Conservation (phyloP, 2,797 vertebrate species). For the Trachops cirrhosus region DNA sequence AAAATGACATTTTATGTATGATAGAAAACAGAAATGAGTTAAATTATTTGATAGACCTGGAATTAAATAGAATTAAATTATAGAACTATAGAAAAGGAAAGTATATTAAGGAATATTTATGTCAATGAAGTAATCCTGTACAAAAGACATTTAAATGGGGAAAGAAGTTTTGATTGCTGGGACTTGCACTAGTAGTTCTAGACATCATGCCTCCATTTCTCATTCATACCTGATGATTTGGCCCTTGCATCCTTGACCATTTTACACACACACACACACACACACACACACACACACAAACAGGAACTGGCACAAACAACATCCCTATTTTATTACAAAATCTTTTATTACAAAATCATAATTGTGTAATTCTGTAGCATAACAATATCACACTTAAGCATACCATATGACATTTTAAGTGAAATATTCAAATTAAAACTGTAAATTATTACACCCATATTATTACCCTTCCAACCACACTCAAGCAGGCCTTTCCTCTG, state of each 20-base stretch:
- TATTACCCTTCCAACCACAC: no score
- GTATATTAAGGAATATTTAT: not conserved
- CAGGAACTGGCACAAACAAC: no score
- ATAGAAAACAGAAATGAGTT: not conserved
- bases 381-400: no score
- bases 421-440: no score
- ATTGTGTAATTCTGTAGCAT: no score
- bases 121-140: not conserved
- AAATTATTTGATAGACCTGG: not conserved
- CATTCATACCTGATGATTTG: accelerated
- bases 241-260: not conserved
- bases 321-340: no score
- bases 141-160: not conserved
- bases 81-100: not conserved
- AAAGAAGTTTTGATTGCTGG: not conserved
- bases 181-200: not conserved
- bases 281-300: no score
- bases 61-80: not conserved
- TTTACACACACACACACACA: not conserved
- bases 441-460: no score
- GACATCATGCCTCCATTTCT: accelerated
- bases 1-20: not conserved
- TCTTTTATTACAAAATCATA: no score
- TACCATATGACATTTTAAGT: no score
- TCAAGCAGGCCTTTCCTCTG: no score